phyloP scores from a whole-genome alignment of 2,888 invertebrate genomes.

The Cheilosia pagana region DNA sequence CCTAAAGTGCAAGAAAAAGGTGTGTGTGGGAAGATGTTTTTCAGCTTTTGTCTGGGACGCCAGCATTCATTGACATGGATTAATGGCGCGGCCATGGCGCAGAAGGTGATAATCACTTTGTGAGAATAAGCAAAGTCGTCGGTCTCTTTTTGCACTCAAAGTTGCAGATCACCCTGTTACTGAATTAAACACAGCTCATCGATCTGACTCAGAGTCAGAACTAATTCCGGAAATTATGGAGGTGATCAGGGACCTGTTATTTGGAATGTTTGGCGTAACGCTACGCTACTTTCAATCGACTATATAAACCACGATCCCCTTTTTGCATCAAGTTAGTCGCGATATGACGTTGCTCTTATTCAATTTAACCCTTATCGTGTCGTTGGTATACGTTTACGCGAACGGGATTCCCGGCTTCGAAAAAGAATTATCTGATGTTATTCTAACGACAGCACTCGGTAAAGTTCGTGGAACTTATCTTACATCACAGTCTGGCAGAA shows the following conservation, averaged over 20 bases:
- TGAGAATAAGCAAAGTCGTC: conserved; percentile 7
- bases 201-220: conserved; percentile 12
- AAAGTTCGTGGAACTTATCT: conserved; percentile 82
- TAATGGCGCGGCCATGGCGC: conserved; percentile 35
- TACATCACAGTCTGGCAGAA: conserved; percentile 80
- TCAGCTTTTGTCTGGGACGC: conserved; percentile 30
- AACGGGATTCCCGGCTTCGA: conserved; percentile 77
- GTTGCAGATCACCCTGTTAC: conserved; percentile 43
- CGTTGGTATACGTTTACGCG: not conserved
- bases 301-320: conserved; percentile 47
- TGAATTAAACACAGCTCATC: conserved; percentile 17
- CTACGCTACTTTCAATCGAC: not conserved
- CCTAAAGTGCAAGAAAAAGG: conserved; percentile 75
- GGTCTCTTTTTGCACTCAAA: not conserved
- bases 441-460: conserved; percentile 81
- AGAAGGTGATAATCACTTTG: conserved; percentile 48
- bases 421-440: conserved; percentile 81
- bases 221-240: conserved; percentile 39
- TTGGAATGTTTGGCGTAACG: not conserved
- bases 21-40: conserved; percentile 81
- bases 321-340: conserved; percentile 37
- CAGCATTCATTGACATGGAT: conserved; percentile 52
- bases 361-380: conserved; percentile 5
- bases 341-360: conserved; percentile 33
- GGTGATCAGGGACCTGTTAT: conserved; percentile 9